phyloP scores from a whole-genome alignment of 2,797 vertebrate species.

The Catostomus latipinnis region DNA sequence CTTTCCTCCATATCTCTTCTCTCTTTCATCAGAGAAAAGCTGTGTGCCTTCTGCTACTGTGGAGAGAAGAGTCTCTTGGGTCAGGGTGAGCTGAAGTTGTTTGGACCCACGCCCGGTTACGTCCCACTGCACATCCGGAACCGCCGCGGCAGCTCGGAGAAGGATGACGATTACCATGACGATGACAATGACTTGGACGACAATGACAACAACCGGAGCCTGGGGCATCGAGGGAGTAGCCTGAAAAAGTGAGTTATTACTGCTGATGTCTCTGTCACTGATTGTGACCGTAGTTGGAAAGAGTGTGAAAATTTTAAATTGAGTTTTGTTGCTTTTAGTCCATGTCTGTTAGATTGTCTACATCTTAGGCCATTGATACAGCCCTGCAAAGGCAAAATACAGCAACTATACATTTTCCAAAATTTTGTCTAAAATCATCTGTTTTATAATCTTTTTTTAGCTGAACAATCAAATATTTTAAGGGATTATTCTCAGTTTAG shows the following conservation, averaged over 20 bases:
- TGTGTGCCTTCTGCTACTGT: constrained; percentile 96
- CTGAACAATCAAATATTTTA: no score
- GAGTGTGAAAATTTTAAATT: no score
- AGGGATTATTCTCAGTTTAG: no score
- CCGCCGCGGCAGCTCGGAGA: constrained; percentile 78
- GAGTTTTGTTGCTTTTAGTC: no score
- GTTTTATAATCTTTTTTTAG: no score
- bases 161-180: constrained; percentile 78
- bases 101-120: constrained; percentile 89
- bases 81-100: constrained; percentile 92
- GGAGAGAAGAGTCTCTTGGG: constrained; percentile 89
- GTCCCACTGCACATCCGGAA: constrained; percentile 82
- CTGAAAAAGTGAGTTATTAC: constrained; percentile 82
- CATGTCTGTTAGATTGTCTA: no score
- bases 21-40: constrained; percentile 78
- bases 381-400: no score
- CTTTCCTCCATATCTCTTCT: neutral
- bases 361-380: no score
- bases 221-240: constrained; percentile 69
- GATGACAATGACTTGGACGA: constrained; percentile 77
- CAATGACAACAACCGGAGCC: constrained; percentile 71
- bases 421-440: no score
- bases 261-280: no score
- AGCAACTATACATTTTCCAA: no score
- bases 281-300: no score